phyloP scores from a whole-genome alignment of 2,113 vertebrate genomes.

The Microcebus jonahi region DNA sequence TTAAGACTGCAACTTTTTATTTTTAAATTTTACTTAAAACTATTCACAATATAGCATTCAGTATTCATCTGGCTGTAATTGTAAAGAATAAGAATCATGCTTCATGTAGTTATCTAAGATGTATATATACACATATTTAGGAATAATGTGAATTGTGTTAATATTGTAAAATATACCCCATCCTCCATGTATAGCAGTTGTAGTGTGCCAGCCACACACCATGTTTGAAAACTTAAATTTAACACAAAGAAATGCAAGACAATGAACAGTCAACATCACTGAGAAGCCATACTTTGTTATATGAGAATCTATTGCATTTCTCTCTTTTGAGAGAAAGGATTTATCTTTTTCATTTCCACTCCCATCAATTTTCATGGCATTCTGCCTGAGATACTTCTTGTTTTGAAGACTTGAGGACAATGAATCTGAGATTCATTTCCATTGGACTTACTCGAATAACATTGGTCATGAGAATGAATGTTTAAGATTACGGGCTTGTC shows the following conservation, averaged over 20 bases:
- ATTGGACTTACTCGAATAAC: neutral
- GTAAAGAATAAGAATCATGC: neutral
- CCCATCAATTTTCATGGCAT: neutral
- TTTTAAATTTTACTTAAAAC: neutral
- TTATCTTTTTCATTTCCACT: neutral
- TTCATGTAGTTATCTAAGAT: neutral
- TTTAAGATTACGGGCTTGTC: neutral
- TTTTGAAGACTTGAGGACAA: neutral
- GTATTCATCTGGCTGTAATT: neutral
- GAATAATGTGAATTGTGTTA: neutral
- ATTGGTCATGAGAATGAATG: neutral
- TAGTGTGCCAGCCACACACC: neutral
- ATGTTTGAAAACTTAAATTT: neutral
- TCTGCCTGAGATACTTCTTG: neutral
- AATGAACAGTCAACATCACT: neutral
- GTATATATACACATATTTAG: neutral
- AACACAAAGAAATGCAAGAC: neutral
- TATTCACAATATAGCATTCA: neutral
- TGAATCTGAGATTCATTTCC: neutral
- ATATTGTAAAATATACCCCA: neutral
- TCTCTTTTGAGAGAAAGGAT: neutral
- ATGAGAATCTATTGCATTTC: neutral
- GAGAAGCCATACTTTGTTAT: neutral
- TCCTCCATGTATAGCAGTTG: neutral
- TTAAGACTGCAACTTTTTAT: neutral